Conservation (phyloP, 2,113 vertebrate species). For the Callipepla californica region DNA sequence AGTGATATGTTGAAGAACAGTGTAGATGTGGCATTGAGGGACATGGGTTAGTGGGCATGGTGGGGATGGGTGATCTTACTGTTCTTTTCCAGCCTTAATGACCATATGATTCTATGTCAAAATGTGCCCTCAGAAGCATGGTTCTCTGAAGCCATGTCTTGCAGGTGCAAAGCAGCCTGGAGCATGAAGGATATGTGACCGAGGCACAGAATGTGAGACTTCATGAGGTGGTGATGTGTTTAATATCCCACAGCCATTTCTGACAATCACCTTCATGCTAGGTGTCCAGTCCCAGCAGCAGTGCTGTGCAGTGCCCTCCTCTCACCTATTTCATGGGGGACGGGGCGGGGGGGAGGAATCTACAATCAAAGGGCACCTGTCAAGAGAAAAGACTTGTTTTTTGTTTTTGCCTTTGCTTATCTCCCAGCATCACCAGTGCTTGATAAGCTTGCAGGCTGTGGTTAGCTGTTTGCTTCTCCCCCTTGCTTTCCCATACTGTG, state of each 20-base stretch:
- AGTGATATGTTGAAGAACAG: too few relatives aligned
- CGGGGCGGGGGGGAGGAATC: neutral
- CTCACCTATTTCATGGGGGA: neutral
- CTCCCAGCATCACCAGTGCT: neutral
- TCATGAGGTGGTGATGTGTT: rapidly evolving
- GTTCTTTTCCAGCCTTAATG: too few relatives aligned
- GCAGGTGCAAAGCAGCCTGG: neutral
- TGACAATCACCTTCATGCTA: neutral
- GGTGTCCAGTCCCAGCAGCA: neutral
- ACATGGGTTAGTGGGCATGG: too few relatives aligned
- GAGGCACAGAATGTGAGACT: rapidly evolving
- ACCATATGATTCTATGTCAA: too few relatives aligned
- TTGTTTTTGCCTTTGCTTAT: neutral
- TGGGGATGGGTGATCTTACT: too few relatives aligned
- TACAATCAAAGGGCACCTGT: neutral
- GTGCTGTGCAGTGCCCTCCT: neutral
- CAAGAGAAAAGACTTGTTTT: neutral
- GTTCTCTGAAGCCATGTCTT: neutral
- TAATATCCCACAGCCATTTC: neutral
- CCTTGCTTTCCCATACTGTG: neutral
- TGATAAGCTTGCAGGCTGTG: neutral
- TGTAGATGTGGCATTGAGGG: too few relatives aligned
- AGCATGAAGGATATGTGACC: neutral
- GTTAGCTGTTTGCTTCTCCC: neutral
- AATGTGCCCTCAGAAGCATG: neutral